Percentiles rank a stretch among this genome's conserved stretches.
These are phyloP conservation scores for Platanista minor DNA, from an alignment of 2,113 vertebrate genomes.

Conservation along the genomic window DNA sequence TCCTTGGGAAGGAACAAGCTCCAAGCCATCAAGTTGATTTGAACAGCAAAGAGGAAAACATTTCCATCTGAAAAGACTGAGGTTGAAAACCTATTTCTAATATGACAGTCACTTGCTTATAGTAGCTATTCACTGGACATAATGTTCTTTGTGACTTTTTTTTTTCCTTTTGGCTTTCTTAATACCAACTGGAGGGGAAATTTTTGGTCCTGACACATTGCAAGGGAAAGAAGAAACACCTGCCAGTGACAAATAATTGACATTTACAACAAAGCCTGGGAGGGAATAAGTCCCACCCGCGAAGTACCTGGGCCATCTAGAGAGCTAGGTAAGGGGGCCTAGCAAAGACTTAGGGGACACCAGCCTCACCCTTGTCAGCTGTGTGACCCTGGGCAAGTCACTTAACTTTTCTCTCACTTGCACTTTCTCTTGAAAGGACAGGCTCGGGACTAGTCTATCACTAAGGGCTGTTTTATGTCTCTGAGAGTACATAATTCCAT, in stretches of 20 bases:
- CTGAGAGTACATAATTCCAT: not conserved
- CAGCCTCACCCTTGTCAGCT: not conserved
- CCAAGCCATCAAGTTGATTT: not conserved
- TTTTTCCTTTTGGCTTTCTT: not conserved
- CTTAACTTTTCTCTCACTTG: not conserved
- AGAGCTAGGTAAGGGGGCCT: not conserved
- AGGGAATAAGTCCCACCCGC: not conserved
- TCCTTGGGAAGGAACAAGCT: not conserved
- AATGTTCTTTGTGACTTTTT: not conserved
- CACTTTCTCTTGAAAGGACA: not conserved
- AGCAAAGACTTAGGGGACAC: not conserved
- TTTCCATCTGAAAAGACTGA: not conserved
- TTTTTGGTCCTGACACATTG: not conserved
- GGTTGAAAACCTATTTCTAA: not conserved
- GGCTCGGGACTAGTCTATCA: not conserved
- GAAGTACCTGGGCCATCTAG: not conserved
- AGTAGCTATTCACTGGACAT: not conserved
- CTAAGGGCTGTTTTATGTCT: not conserved
- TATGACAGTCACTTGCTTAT: not conserved
- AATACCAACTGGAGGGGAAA: not conserved
- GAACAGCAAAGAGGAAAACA: not conserved
- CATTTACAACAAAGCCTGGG: not conserved
- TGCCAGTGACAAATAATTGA: not conserved
- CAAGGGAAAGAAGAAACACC: not conserved
- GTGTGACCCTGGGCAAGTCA: not conserved